phyloP scores from a whole-genome alignment of 2,797 vertebrate genomes.

The Holocentrus rufus region DNA sequence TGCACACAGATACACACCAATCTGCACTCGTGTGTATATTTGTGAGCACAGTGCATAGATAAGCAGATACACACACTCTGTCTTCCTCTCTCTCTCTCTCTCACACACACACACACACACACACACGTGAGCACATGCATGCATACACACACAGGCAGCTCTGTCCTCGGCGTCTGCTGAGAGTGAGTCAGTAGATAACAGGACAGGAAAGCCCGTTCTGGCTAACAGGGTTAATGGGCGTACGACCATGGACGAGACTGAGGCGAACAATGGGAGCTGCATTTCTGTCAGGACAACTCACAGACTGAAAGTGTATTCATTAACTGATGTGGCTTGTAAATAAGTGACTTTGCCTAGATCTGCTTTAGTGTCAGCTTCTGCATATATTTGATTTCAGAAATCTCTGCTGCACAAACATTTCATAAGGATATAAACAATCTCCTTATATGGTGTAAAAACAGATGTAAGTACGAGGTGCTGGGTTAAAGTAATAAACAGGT shows the following conservation, averaged over 20 bases:
- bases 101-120: slow-evolving; percentile 2
- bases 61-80: neutral
- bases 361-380: no score
- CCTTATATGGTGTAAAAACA: no score
- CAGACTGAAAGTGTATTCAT: no score
- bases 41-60: neutral
- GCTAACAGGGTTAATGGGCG: slow-evolving; percentile 53
- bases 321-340: no score
- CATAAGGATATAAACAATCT: no score
- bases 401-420: no score
- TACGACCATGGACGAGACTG: slow-evolving; percentile 8
- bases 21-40: neutral
- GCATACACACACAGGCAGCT: slow-evolving; percentile 29
- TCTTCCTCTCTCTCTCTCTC: no score
- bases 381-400: no score
- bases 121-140: neutral
- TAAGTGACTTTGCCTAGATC: no score
- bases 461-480: no score
- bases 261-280: slow-evolving; percentile 2
- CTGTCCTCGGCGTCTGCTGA: slow-evolving; percentile 42
- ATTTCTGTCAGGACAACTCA: no score
- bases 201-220: slow-evolving; percentile 56
- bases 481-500: no score
- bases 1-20: slow-evolving; percentile 1
- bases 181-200: slow-evolving; percentile 67